These are phyloP conservation scores for Apis florea DNA, from an alignment of 1,140 invertebrate genomes.

Conservation along the genomic window DNA sequence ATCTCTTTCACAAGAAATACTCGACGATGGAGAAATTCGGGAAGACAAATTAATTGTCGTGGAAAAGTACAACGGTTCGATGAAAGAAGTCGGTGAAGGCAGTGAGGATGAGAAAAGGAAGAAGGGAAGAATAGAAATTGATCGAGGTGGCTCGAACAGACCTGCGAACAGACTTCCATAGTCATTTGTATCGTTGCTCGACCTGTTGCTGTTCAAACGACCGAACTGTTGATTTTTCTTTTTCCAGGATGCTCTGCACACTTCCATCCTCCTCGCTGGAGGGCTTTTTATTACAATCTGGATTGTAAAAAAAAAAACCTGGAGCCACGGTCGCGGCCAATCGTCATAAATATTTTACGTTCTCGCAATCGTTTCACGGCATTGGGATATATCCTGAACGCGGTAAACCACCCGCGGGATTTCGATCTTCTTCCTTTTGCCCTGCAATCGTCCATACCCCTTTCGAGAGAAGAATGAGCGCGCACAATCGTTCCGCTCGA, in stretches of 20 bases:
- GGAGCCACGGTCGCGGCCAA: not conserved
- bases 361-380: constrained; percentile 5
- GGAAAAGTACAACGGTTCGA: not conserved
- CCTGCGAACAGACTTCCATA: constrained; percentile 27
- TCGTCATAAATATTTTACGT: constrained; percentile 59
- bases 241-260: not conserved
- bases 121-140: constrained; percentile 45
- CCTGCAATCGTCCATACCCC: too few species aligned
- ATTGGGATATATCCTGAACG: constrained; percentile 4
- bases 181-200: constrained; percentile 61
- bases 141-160: constrained; percentile 41
- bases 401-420: not conserved
- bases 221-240: constrained; percentile 51
- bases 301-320: not conserved
- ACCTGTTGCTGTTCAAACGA: constrained; percentile 55
- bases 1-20: not conserved
- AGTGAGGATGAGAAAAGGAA: not conserved
- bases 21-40: not conserved
- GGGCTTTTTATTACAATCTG: constrained; percentile 37
- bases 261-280: not conserved
- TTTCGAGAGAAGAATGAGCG: too few species aligned
- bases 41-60: constrained; percentile 13
- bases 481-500: not conserved
- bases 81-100: not conserved
- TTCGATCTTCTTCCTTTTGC: not conserved